A percentile compares a stretch with the other conserved stretches of the same genome.
Conservation (phyloP, 1,140 invertebrate genomes). For the Aphelinus atriplicis region DNA sequence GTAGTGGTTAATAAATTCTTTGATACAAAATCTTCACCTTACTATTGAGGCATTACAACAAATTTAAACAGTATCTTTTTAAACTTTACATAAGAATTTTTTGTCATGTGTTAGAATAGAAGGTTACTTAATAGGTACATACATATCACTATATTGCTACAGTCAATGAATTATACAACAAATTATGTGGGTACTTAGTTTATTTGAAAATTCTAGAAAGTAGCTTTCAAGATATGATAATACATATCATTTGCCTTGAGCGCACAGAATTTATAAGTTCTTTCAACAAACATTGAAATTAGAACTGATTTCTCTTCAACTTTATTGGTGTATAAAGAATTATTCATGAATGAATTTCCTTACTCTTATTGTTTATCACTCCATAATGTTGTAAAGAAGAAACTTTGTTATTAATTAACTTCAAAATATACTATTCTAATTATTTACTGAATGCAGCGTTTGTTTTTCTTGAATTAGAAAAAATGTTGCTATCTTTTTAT, state of each 20-base stretch:
- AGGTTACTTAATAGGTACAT: conserved; percentile 14
- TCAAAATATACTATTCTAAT: no score
- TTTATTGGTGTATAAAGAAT: no score
- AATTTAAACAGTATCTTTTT: background rate
- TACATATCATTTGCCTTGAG: background rate
- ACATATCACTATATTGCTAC: background rate
- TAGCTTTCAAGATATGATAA: conserved; percentile 4
- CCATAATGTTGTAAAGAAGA: no score
- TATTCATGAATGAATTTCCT: no score
- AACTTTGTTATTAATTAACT: no score
- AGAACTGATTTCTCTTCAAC: no score
- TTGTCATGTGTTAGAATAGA: conserved; percentile 35
- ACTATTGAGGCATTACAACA: background rate
- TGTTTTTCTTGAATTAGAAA: no score
- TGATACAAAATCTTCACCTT: background rate
- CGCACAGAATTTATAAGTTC: conserved; percentile 2
- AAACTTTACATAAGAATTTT: conserved; percentile 19
- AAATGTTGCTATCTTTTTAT: no score
- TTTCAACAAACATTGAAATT: background rate
- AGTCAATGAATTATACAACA: conserved; percentile 3
- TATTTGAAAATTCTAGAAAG: conserved; percentile 12
- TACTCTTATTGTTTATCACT: no score
- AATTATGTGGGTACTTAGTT: conserved; percentile 22
- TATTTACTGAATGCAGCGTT: no score
- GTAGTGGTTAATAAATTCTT: no score